A percentile compares a stretch with the other conserved stretches of the same genome.
Evolutionary conservation across 2,797 vertebrate species (phyloP).

Genomic region (Salmo trutta): DNA sequence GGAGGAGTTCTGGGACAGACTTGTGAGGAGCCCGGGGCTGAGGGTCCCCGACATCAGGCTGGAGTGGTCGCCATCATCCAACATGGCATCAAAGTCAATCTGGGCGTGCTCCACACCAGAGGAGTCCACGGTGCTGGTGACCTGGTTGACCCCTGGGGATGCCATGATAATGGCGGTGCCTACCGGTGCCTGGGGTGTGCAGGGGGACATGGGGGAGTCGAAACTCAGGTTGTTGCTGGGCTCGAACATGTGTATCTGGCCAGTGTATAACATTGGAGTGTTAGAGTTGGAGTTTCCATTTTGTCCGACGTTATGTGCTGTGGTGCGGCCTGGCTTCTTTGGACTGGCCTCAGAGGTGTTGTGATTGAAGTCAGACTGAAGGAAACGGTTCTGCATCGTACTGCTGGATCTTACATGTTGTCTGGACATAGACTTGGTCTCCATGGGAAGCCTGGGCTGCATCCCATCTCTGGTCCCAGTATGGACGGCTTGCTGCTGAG

Average conservation of each 20-base stretch:
- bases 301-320: conserved; percentile 53
- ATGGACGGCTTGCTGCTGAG: conserved; percentile 78
- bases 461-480: conserved; percentile 69
- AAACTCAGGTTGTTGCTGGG: conserved; percentile 68
- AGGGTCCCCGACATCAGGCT: conserved; percentile 94
- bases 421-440: conserved; percentile 78
- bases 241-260: conserved; percentile 91
- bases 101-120: conserved; percentile 84
- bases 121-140: conserved; percentile 93
- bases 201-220: conserved; percentile 72
- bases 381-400: conserved; percentile 74
- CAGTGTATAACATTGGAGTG: conserved; percentile 80
- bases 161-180: conserved; percentile 74
- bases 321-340: conserved; percentile 70
- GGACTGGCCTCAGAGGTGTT: conserved; percentile 79
- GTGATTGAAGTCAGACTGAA: conserved; percentile 64
- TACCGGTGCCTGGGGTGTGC: conserved; percentile 59
- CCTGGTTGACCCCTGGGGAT: conserved; percentile 91
- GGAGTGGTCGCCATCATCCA: conserved; percentile 96
- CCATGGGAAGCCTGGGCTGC: conserved; percentile 85
- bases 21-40: conserved; percentile 93
- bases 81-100: conserved; percentile 96
- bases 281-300: conserved; percentile 53
- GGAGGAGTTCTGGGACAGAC: conserved; percentile 95
- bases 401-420: conserved; percentile 68